Evolutionary conservation across 2,113 vertebrate species (phyloP), one percentile per base, ranked within the genome.

Genomic region (Seriola aureovittata): DNA sequence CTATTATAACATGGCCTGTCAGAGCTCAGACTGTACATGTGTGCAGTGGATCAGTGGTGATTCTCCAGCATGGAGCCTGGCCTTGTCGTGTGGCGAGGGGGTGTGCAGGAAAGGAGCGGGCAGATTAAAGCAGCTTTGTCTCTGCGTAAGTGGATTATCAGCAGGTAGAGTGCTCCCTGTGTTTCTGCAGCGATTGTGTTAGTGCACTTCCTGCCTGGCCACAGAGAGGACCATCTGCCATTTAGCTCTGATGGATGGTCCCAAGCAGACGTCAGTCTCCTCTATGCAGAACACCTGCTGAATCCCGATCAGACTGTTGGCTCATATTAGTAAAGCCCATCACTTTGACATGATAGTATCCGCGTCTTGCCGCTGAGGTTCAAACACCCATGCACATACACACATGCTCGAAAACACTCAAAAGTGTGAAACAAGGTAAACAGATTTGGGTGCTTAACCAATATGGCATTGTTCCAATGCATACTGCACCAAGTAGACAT

Each of bases 111-210:
- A 81, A 86, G 68, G 75, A 79, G 85, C 54, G 5, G 88, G 85
- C 80, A 93, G 94, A 93, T 95, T 95, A 94, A 95, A 93, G 91
- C 88, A 78, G 92, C 92, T 94, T 93, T 93, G 93, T 95, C 91
- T 91, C 77, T 85, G 84, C 40, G 62, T 93, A 94, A 95, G 91
- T 95, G 93, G 93, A 95, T 95, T 95, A 95, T 93, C 93, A 95
- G 94, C 92, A 93, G 94, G 95, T 95, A 94, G 91, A 93, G 87
- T 89, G 91, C 93, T 89, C 89, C 88, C 92, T 84, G 92, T 85
- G 91, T 88, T 91, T 90, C 87, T 85, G 71, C 78, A 78, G 89
- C 90, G 84, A 92, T 93, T 92, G 91, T 92, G 93, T 94, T 94
- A 92, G 92, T 88, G 87, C 85, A 86, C 88, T 92, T 94, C 92